Evolutionary conservation across 2,797 vertebrate species (phyloP), one percentile per base, ranked within the genome.

Genomic region (Peromyscus attwateri): DNA sequence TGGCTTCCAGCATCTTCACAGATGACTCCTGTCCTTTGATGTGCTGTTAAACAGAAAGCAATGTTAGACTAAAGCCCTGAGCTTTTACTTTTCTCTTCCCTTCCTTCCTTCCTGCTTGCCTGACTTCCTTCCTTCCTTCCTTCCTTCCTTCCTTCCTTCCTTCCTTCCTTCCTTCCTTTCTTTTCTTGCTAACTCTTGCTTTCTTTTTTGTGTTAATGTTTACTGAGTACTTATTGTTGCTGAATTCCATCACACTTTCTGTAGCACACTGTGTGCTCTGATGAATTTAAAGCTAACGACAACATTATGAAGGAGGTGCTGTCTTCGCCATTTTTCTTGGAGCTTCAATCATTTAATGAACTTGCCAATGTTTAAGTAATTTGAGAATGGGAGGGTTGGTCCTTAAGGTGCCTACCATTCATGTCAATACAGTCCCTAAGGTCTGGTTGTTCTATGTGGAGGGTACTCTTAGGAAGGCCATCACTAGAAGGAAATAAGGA

Each of bases 21-120:
- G 93, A 97, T 96, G 94, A 97, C 88, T 97, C 97, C 91, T 92
- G 92, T 95, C 94, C 98, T 98, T 98, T 98, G 97, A 98, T 98
- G 95, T 98, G 76, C 95, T 96, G 85, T 89, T 96, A 97, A 92
- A 97, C 90, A 94, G 96, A 97, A 97, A 97, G 95, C 66, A 96
- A 97, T 97, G 96, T 97, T 97, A 97, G 97, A 97, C 93, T 0
- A 5, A 96, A 98, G 95, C 19, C 9, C 73, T 31, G 79, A n/a
- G 13, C 40, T 76, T 71, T 34, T 89, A 25, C 29, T 71, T 95
- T 92, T 93, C 84, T 81, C 62, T 34, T 82, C 31, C 34, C 2
- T 16, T 6, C 31, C 31, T 16, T 34, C 68, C 11, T 4, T 9
- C 68, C 2, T 5, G 14, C 9, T 2, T 3, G 11, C 25, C 2